A percentile compares a stretch with the other conserved stretches of the same genome.
These are phyloP conservation scores for Craniophora ligustri DNA, from an alignment of 2,888 invertebrate genomes.

Conservation along the genomic window DNA sequence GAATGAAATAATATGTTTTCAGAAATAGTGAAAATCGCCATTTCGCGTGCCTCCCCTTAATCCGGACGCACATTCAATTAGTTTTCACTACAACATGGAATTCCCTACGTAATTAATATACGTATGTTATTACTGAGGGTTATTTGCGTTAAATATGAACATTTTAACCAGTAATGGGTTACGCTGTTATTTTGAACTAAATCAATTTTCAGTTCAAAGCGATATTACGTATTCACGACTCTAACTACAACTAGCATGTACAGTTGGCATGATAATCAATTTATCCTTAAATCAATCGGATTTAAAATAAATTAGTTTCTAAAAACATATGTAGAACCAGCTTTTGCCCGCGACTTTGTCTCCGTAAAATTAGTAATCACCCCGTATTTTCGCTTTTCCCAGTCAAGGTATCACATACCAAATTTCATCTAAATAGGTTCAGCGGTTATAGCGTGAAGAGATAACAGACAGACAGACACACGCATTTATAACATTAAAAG, in stretches of 20 bases:
- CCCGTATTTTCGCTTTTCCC: too few species aligned
- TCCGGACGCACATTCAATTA: constrained; percentile 52
- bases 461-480: too few species aligned
- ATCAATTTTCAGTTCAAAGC: constrained; percentile 27
- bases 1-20: constrained; percentile 63
- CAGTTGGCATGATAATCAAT: not conserved
- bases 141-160: constrained; percentile 43
- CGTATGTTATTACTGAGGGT: constrained; percentile 31
- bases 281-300: too few species aligned
- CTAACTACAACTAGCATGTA: not conserved
- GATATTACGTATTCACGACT: constrained; percentile 9
- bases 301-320: too few species aligned
- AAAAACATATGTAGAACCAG: too few species aligned
- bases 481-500: too few species aligned
- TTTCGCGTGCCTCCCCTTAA: constrained; percentile 68
- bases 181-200: constrained; percentile 32
- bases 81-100: constrained; percentile 37
- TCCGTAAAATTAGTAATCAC: too few species aligned
- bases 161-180: constrained; percentile 37
- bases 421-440: too few species aligned
- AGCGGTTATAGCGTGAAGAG: too few species aligned
- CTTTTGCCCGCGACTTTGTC: too few species aligned
- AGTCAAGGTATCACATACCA: too few species aligned
- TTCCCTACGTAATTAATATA: constrained; percentile 48
- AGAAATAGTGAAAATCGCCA: constrained; percentile 64